These are phyloP conservation scores for Drosophila serrata DNA, from an alignment of 1,140 invertebrate species.

Conservation along the genomic window DNA sequence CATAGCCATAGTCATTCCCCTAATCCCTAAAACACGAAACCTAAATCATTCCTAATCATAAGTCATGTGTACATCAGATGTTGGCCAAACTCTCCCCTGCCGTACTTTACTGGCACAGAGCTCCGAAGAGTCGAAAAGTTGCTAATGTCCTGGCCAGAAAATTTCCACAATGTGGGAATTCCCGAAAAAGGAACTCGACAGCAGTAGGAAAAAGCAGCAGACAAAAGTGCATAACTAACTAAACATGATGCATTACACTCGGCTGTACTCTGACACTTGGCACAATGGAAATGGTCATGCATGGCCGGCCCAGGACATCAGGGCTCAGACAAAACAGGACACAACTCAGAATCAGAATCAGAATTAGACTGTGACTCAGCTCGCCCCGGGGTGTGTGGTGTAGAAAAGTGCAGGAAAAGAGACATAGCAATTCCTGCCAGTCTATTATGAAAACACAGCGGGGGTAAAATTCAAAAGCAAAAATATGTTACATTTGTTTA, in stretches of 20 bases:
- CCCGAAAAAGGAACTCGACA: constrained; percentile 15
- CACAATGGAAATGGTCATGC: constrained; percentile 70
- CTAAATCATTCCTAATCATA: constrained; percentile 36
- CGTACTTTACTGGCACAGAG: constrained; percentile 4
- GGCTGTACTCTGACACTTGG: constrained; percentile 61
- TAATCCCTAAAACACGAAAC: constrained; percentile 14
- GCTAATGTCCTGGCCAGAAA: constrained; percentile 45
- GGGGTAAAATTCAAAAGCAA: neutral
- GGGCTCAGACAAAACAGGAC: constrained; percentile 8
- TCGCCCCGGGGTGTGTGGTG: constrained; percentile 12
- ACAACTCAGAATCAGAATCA: constrained; percentile 4
- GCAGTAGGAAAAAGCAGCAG: constrained; percentile 24
- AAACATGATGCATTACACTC: constrained; percentile 61
- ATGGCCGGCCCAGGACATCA: constrained; percentile 37
- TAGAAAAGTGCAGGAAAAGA: constrained; percentile 12
- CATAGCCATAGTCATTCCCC: neutral
- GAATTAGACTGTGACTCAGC: constrained; percentile 1
- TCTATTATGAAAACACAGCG: constrained; percentile 36
- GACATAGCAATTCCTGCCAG: constrained; percentile 33
- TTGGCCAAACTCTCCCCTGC: constrained; percentile 21
- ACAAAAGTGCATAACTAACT: constrained; percentile 65
- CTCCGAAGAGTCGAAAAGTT: constrained; percentile 33
- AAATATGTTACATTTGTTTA: neutral
- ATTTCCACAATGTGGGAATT: constrained; percentile 40
- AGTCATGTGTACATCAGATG: constrained; percentile 32